Conservation (phyloP, 2,888 invertebrate species). For the Parthenolecanium corni region DNA sequence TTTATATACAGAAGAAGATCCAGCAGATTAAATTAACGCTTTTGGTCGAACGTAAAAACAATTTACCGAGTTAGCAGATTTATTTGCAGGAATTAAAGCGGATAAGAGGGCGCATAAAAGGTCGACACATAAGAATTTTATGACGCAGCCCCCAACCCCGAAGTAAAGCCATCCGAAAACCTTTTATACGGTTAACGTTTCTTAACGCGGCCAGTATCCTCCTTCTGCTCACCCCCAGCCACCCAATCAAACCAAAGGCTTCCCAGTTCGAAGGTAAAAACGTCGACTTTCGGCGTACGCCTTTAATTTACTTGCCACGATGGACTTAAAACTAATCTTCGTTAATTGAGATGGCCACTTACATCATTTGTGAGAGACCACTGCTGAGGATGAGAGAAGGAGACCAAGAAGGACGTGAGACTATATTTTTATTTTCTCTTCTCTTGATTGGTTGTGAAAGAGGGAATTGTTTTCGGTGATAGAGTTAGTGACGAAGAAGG, state of each 20-base stretch:
- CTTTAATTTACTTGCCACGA: conserved; percentile 22
- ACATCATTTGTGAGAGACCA: conserved; percentile 10
- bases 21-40: conserved; percentile 25
- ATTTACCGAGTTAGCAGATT: conserved; percentile 26
- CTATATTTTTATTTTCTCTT: too few relatives aligned
- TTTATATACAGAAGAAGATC: neutral
- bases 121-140: conserved; percentile 21
- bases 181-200: neutral
- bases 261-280: neutral
- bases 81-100: conserved; percentile 24
- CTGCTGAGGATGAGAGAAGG: neutral
- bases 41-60: conserved; percentile 21
- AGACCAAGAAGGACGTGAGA: too few relatives aligned
- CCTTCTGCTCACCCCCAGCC: too few relatives aligned
- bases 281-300: neutral
- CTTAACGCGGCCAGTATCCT: neutral
- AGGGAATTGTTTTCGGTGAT: too few relatives aligned
- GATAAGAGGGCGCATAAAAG: conserved; percentile 26
- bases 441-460: too few relatives aligned
- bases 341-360: conserved; percentile 26
- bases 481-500: too few relatives aligned
- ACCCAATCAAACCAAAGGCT: too few relatives aligned
- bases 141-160: neutral
- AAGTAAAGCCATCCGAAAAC: conserved; percentile 10
- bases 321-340: conserved; percentile 25